These are phyloP conservation scores for Diarsia dahlii DNA, from an alignment of 2,888 invertebrate species.

Conservation along the genomic window DNA sequence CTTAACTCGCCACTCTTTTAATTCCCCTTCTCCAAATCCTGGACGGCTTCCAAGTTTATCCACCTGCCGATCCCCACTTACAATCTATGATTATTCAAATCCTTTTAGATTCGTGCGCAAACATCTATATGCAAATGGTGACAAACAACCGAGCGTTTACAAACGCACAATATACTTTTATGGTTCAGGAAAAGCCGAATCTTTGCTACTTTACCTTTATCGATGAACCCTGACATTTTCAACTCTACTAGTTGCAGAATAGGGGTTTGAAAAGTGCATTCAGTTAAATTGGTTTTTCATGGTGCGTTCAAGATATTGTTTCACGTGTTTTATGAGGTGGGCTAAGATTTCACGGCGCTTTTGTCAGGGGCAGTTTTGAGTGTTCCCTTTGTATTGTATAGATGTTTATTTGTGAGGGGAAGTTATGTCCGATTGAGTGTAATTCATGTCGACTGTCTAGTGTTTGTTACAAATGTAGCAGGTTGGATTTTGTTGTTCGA, in stretches of 20 bases:
- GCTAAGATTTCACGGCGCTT: conserved; percentile 86
- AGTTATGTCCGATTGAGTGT: conserved; percentile 79
- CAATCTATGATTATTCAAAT: conserved; percentile 70
- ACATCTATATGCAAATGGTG: conserved; percentile 89
- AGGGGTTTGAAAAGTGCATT: conserved; percentile 26
- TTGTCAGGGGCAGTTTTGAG: conserved; percentile 83
- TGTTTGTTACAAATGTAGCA: conserved; percentile 64
- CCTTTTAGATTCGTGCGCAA: conserved; percentile 70
- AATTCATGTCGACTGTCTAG: conserved; percentile 70
- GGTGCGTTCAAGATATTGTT: conserved; percentile 86
- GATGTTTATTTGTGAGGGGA: conserved; percentile 79
- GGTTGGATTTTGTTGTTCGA: conserved; percentile 21
- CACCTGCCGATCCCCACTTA: conserved; percentile 64
- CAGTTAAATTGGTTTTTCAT: conserved; percentile 50
- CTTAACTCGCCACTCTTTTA: conserved; percentile 34
- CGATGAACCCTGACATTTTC: conserved; percentile 41
- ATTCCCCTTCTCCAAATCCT: conserved; percentile 42
- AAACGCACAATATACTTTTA: conserved; percentile 90
- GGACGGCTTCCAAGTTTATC: conserved; percentile 58
- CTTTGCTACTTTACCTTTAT: conserved; percentile 68
- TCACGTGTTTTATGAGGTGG: conserved; percentile 90
- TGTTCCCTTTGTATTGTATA: conserved; percentile 74
- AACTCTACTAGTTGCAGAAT: conserved; percentile 51
- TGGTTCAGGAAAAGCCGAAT: conserved; percentile 86
- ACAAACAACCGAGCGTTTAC: conserved; percentile 89